Base-by-base conservation (phyloP, 2,888 invertebrate species). In the Erannis defoliaria region DNA sequence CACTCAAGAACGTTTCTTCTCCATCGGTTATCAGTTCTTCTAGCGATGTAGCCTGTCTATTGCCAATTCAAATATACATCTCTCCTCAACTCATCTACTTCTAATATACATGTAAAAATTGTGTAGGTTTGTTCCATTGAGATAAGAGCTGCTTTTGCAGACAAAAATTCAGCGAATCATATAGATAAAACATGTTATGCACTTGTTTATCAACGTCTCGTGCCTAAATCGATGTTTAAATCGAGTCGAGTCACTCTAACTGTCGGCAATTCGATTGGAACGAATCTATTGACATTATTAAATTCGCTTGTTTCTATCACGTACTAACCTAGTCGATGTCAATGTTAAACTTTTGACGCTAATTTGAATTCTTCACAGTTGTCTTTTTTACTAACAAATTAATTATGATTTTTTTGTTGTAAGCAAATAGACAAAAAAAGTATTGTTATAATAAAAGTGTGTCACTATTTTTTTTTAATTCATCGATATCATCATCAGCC, bases 291-390 rank as follows among this genome's bases (percentile, higher is more conserved):
- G 37, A 37, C 59, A 55, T 21, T 56, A 59, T 56, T 46, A 8
- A 53, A 61, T 35, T 56, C 14, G 23, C 14, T 45, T 49, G 55
- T 64, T 68, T 67, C 64, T 62, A 26, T 63, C 38, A 58, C 46
- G 55, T 33, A 58, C 58, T 55, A 55, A 57, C 56, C 29, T 59
- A 61, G 66, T 65, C 72, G 70, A 74, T 80, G 80, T 78, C 80
- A 80, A 80, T 80, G 79, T 75, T 77, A 77, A 70, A 59, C 43
- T 55, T 63, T 61, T 61, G 57, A 66, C 62, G 72, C 62, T 72
- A 67, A 75, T 73, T n/a, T 76, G 60, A 63, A 63, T 65, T 64
- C 68, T 59, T 55, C 64, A 59, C 55, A 69, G 67, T 73, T 72
- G 60, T 67, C 55, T 33, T 67, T 40, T 50, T 48, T 40, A 55